These are phyloP conservation scores for Drosophila varians DNA, from an alignment of 1,140 invertebrate species.

Conservation along the genomic window DNA sequence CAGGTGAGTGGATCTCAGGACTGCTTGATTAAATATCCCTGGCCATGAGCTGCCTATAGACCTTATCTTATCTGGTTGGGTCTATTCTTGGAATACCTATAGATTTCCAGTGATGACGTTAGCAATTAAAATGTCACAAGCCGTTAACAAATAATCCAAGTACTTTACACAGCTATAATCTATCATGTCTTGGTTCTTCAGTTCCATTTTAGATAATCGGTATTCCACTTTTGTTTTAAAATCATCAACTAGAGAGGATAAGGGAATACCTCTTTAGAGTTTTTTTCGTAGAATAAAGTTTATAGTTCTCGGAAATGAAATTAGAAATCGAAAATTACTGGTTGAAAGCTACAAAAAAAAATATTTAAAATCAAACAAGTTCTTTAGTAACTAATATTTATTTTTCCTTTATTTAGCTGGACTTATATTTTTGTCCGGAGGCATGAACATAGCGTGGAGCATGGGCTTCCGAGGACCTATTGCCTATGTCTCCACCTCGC, in stretches of 20 bases:
- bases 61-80: conserved; percentile 34
- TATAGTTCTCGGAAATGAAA: too few relatives aligned
- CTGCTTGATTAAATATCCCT: conserved; percentile 6
- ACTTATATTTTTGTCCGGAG: conserved; percentile 63
- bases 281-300: too few relatives aligned
- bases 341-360: too few relatives aligned
- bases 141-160: neutral
- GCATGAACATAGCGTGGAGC: conserved; percentile 71
- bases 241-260: too few relatives aligned
- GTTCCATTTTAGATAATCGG: neutral
- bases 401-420: conserved; percentile 26
- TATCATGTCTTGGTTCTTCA: neutral
- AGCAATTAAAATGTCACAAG: neutral
- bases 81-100: neutral
- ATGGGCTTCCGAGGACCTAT: conserved; percentile 33
- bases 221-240: too few relatives aligned
- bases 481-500: neutral
- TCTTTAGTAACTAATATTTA: neutral
- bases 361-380: too few relatives aligned
- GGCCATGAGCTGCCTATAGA: neutral
- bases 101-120: conserved; percentile 17
- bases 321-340: too few relatives aligned
- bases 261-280: too few relatives aligned
- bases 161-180: neutral
- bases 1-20: conserved; percentile 33